These are phyloP conservation scores for Drosophila anomalata DNA, from an alignment of 2,888 invertebrate genomes.

Conservation along the genomic window DNA sequence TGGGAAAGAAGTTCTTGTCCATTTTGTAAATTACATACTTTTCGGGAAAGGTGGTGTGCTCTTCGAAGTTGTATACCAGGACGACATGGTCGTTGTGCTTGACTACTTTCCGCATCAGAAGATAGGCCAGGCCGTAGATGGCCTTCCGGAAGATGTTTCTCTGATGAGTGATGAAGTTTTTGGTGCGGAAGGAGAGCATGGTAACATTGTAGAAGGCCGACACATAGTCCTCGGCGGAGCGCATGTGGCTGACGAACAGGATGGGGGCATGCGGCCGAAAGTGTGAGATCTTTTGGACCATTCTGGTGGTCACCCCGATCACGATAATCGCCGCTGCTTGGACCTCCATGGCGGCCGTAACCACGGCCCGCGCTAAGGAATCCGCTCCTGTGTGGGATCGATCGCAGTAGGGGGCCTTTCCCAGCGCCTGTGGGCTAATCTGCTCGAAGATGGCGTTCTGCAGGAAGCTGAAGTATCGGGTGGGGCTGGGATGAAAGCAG, in stretches of 20 bases:
- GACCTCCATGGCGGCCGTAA: constrained; percentile 71
- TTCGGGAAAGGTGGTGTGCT: constrained; percentile 65
- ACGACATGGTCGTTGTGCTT: constrained; percentile 59
- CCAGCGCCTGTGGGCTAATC: constrained; percentile 51
- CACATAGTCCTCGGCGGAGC: constrained; percentile 69
- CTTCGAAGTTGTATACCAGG: constrained; percentile 66
- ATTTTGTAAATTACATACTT: constrained; percentile 74
- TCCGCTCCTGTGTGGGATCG: constrained; percentile 71
- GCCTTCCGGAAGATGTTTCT: constrained; percentile 61
- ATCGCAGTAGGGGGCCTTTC: constrained; percentile 66
- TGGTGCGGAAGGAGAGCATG: constrained; percentile 66
- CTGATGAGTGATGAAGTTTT: constrained; percentile 38
- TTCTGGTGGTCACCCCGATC: constrained; percentile 72
- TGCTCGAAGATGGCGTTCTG: constrained; percentile 63
- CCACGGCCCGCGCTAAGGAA: constrained; percentile 72
- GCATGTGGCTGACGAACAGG: constrained; percentile 72
- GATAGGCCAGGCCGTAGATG: constrained; percentile 69
- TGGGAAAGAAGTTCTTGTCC: constrained; percentile 50
- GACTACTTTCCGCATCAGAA: constrained; percentile 51
- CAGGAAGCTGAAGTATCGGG: constrained; percentile 60
- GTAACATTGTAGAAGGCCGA: constrained; percentile 74
- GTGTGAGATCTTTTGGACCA: constrained; percentile 80
- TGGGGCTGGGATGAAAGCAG: constrained; percentile 15
- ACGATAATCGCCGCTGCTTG: constrained; percentile 75
- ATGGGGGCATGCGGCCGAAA: constrained; percentile 78